Conservation (phyloP, 2,888 invertebrate species). For the Portevinia maculata region DNA sequence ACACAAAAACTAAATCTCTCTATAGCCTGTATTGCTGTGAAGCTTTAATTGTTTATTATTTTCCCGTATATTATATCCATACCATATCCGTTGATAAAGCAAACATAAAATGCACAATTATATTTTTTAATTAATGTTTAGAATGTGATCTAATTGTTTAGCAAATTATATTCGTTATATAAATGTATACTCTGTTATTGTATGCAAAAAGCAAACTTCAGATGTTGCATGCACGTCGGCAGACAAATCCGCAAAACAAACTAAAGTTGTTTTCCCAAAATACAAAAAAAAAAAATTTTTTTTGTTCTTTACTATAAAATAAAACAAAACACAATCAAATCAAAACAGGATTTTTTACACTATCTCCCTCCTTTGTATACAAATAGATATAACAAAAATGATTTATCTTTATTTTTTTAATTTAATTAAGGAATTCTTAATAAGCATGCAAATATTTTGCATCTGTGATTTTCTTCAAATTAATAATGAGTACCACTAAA, state of each 20-base stretch:
- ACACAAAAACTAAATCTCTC: constrained; percentile 47
- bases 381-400: constrained; percentile 20
- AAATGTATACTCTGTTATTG: constrained; percentile 57
- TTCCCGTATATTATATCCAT: constrained; percentile 40
- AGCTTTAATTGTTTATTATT: constrained; percentile 80
- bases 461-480: constrained; percentile 66
- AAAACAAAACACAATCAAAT: constrained; percentile 56
- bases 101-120: constrained; percentile 57
- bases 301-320: background rate
- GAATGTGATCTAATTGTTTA: constrained; percentile 69
- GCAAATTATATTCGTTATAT: constrained; percentile 50
- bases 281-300: too few species aligned
- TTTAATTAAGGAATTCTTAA: constrained; percentile 24
- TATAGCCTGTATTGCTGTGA: constrained; percentile 79
- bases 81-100: constrained; percentile 47
- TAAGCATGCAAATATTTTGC: constrained; percentile 64
- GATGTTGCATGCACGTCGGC: constrained; percentile 74
- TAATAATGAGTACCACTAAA: constrained; percentile 23
- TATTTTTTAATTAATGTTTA: constrained; percentile 59
- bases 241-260: constrained; percentile 39
- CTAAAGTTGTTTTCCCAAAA: constrained; percentile 8
- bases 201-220: constrained; percentile 71
- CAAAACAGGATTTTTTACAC: constrained; percentile 48
- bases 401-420: constrained; percentile 12
- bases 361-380: constrained; percentile 41